These are phyloP conservation scores for Avahi laniger DNA, from an alignment of 2,797 vertebrate genomes.

Conservation along the genomic window DNA sequence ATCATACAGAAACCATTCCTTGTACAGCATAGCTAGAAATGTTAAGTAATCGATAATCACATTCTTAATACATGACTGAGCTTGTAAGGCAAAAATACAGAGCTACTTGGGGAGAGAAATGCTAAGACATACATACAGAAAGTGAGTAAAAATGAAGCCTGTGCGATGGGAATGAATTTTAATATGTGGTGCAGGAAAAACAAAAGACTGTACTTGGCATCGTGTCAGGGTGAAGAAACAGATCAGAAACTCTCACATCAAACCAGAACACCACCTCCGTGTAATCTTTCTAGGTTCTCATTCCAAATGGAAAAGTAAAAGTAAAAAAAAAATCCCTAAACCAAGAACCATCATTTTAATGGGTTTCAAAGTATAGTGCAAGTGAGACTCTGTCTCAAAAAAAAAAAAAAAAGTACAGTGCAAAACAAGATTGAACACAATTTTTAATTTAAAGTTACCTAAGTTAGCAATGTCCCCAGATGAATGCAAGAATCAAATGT, in stretches of 20 bases:
- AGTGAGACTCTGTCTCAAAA: too few species aligned
- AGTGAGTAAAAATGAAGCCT: background rate
- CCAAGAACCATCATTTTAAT: background rate
- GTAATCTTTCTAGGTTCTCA: background rate
- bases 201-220: background rate
- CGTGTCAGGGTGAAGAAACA: background rate
- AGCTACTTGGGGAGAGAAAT: background rate
- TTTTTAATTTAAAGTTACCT: background rate
- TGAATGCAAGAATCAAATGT: background rate
- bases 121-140: background rate
- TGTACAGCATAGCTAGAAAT: background rate
- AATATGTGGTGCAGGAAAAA: background rate
- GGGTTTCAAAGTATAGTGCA: background rate
- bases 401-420: too few species aligned
- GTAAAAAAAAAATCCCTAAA: background rate
- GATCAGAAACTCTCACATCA: background rate
- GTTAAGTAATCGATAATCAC: background rate
- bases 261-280: background rate
- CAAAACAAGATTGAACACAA: background rate
- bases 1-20: background rate
- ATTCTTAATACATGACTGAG: background rate
- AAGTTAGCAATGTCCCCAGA: background rate
- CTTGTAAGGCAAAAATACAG: background rate
- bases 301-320: background rate
- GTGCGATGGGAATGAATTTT: background rate